Evolutionary conservation across 2,888 invertebrate genomes (phyloP), one percentile per base, ranked within the genome.

Genomic region (Calliopum simillimum): DNA sequence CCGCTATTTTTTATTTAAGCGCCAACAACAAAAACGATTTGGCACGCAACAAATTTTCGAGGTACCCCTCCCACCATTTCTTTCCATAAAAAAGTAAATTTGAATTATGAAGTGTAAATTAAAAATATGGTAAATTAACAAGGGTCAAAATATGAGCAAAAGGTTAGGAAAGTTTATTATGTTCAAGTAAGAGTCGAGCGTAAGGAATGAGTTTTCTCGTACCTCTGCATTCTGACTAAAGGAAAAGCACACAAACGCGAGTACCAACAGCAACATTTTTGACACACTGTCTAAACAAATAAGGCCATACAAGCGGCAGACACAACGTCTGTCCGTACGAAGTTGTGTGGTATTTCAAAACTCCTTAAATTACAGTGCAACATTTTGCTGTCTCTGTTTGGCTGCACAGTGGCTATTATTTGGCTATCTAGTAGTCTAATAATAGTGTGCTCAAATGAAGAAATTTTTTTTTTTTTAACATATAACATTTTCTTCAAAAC

Each of bases 31-130:
- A 69, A 61, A 44, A 44, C 14, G 65, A 25, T 59, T 44, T 44
- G n/a, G 44, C 65, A 65, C 65, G 65, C 65, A 55, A 63, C 19
- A 44, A 21, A 19, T 43, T 23, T 56, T 23, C 33, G 33, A 33
- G 8, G 8, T 33, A 33, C 8, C 23, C 12, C 11, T 19, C 14
- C 13, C 14, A 16, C 49, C 2, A 2, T 19, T 49, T 19, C 2
- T 47, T 16, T n/a, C 19, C 51, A n/a, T 23, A 53, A 53, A 12
- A 21, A 53, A 14, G 21, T 21, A 4, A 53, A 6, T 61, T n/a
- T 73, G 71, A 71, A 71, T 67, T 73, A 73, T 73, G 73, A 73
- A 73, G 67, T 71, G 73, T 71, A 73, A 73, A 73, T 65, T 71
- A 66, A 55, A 58, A 63, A 63, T 25, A 19, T 64, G 51, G 70